Conservation (phyloP, 2,113 vertebrate species). For the Cisticola juncidis region DNA sequence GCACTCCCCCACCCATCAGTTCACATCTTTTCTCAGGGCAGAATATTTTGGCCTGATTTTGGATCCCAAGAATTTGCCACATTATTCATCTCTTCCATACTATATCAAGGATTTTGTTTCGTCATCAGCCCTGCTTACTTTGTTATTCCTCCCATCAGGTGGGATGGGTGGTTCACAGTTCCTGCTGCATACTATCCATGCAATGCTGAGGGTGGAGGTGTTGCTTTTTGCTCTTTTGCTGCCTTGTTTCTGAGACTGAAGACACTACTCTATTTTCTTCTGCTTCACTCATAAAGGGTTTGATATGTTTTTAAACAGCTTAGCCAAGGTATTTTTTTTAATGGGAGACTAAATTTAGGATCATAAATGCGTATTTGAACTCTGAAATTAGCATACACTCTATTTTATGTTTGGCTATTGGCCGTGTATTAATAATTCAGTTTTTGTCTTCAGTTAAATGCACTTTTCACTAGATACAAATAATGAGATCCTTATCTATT, state of each 20-base stretch:
- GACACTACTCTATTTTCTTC: not conserved
- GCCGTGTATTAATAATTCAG: constrained; percentile 40
- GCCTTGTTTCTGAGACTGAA: not conserved
- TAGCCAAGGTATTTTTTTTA: constrained; percentile 1
- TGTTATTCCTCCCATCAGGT: not conserved
- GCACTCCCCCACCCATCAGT: too few relatives aligned
- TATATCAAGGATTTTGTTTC: not conserved
- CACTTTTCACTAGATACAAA: not conserved
- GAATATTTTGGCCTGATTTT: not conserved
- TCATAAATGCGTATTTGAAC: constrained; percentile 37
- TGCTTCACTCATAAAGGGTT: not conserved
- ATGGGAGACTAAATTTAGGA: constrained; percentile 50
- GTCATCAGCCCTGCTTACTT: not conserved
- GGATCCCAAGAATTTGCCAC: not conserved
- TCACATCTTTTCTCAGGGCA: not conserved
- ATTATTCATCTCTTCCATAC: not conserved
- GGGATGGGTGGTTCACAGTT: not conserved
- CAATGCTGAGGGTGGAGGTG: not conserved
- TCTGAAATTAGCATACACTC: constrained; percentile 43
- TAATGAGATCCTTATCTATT: constrained; percentile 39
- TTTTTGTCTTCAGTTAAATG: constrained; percentile 43
- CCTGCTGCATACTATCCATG: rapidly evolving
- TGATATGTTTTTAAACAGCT: not conserved
- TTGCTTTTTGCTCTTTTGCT: not conserved
- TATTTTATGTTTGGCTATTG: constrained; percentile 33